A percentile compares a stretch with the other conserved stretches of the same genome.
phyloP scores from a whole-genome alignment of 1,140 invertebrate species.

The Mamestra configurata region DNA sequence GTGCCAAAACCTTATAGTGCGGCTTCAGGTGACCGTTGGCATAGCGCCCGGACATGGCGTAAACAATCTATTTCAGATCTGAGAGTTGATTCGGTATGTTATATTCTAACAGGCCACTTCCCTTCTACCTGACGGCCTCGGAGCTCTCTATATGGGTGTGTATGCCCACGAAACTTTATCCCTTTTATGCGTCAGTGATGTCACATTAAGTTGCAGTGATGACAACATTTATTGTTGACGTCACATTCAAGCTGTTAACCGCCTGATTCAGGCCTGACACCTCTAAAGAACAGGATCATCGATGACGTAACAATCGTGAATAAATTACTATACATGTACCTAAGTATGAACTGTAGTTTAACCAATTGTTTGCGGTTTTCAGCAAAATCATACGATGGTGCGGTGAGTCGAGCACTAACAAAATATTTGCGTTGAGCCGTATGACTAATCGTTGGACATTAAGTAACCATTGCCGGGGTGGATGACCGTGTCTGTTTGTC shows the following conservation, averaged over 20 bases:
- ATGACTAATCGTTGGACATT: constrained; percentile 80
- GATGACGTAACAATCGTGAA: constrained; percentile 21
- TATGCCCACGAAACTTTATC: constrained; percentile 4
- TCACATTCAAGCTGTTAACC: not conserved
- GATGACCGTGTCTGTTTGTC: constrained; percentile 80
- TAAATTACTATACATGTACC: constrained; percentile 24
- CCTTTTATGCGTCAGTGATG: not conserved
- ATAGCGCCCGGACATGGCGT: constrained; percentile 75
- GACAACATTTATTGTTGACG: constrained; percentile 10
- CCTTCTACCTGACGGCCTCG: constrained; percentile 46
- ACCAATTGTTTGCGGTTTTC: constrained; percentile 48
- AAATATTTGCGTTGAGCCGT: constrained; percentile 76
- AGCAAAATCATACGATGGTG: constrained; percentile 68
- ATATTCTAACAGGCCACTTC: constrained; percentile 68
- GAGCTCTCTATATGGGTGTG: constrained; percentile 35
- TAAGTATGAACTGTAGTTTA: constrained; percentile 9
- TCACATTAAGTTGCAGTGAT: constrained; percentile 12
- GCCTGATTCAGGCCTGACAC: constrained; percentile 12
- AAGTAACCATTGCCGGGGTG: constrained; percentile 81
- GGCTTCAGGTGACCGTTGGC: constrained; percentile 80
- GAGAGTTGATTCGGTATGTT: constrained; percentile 73
- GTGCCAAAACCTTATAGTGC: constrained; percentile 79
- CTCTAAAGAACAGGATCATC: constrained; percentile 9
- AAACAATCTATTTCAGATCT: constrained; percentile 86
- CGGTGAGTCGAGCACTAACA: constrained; percentile 67